Evolutionary conservation across 2,888 invertebrate species (phyloP), one percentile per base, ranked within the genome.

Genomic region (Acheta domesticus): DNA sequence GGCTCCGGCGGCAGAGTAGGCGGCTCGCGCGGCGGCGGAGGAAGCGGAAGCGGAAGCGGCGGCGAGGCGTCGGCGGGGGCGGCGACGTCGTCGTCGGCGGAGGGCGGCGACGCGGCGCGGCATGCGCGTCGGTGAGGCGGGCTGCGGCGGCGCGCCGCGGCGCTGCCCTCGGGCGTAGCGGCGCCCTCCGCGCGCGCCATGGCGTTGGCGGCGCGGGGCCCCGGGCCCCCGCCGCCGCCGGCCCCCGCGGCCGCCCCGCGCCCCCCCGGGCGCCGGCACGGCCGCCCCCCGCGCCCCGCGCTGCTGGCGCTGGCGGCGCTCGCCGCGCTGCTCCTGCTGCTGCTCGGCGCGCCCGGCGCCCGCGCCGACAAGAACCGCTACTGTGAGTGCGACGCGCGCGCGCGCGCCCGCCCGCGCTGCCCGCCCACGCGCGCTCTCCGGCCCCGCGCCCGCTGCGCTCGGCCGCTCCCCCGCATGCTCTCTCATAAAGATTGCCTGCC

Each of bases 161-260:
- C 16, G 62, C 4, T n/a, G 62, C 62, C 62, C n/a, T 62, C 14
- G 62, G 62, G 62, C 62, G 62, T n/a, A 5, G 62, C 62, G 14
- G 12, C 62, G 14, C 16, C 62, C 16, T 62, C 62, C 62, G 62
- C 62, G 14, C 16, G 16, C n/a, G 62, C 62, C 62, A 14, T n/a
- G 16, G 16, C 62, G 62, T n/a, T n/a, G 16, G 62, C 62, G 16
- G n/a, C n/a, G 62, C 16, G 16, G 62, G 62, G 16, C 62, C 62
- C 62, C 62, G 62, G 62, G 16, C 62, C 62, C n/a, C 62, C 62
- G 62, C 62, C 62, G 62, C 62, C 62, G 62, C 62, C 62, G 16
- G 62, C 62, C 12, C 14, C n/a, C 16, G 62, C 62, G 62, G 62
- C 16, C 62, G 16, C 62, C 62, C 4, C 16, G 16, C 62, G 16